These are phyloP conservation scores for Brachypalpus laphriformis DNA, from an alignment of 2,888 invertebrate species.

Conservation along the genomic window DNA sequence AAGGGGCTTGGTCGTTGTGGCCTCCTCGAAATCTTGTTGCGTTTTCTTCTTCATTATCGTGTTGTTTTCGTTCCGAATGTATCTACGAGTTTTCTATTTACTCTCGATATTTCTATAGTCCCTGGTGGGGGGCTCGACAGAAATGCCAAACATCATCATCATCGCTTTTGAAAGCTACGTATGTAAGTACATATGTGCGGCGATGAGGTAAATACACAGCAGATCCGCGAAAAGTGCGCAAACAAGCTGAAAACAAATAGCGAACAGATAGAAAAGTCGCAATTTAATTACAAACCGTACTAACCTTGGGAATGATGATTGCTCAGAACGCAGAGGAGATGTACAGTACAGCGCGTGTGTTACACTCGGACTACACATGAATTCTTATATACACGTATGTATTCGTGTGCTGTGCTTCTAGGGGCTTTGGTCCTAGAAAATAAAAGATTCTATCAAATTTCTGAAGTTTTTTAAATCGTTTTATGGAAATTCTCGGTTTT, in stretches of 20 bases:
- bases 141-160: not conserved
- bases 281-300: not conserved
- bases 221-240: not conserved
- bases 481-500: not conserved
- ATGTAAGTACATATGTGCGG: not conserved
- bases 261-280: not conserved
- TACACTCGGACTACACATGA: not conserved
- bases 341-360: not conserved
- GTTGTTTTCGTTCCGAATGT: constrained; percentile 7
- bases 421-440: not conserved
- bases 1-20: constrained; percentile 64
- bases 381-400: no score
- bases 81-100: not conserved
- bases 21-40: constrained; percentile 29
- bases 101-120: not conserved
- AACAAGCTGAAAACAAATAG: not conserved
- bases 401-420: constrained; percentile 15
- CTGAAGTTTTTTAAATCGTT: not conserved
- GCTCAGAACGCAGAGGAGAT: not conserved
- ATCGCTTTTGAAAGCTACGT: not conserved
- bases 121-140: not conserved
- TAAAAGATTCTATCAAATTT: not conserved
- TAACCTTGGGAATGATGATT: constrained; percentile 1
- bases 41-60: not conserved
- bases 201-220: not conserved